These are phyloP conservation scores for Rhagium mordax DNA, from an alignment of 2,888 invertebrate genomes.

Conservation along the genomic window DNA sequence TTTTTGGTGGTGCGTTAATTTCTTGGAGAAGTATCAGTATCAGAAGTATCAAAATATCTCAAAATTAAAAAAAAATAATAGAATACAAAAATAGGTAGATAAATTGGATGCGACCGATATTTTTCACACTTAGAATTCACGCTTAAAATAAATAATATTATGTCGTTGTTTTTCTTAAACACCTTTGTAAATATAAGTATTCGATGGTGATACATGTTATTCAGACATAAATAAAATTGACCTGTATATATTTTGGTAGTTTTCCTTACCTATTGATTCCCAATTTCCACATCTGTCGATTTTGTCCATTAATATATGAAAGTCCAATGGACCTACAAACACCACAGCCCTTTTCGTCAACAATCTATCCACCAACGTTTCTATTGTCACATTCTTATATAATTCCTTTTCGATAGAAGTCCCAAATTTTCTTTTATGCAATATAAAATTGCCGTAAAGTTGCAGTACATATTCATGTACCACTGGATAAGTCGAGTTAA, in stretches of 20 bases:
- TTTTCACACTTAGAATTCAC: too few relatives aligned
- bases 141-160: too few relatives aligned
- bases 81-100: too few relatives aligned
- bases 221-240: neutral
- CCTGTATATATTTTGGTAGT: neutral
- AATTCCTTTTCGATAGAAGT: conserved; percentile 54
- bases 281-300: conserved; percentile 71
- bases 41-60: too few relatives aligned
- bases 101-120: too few relatives aligned
- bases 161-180: too few relatives aligned
- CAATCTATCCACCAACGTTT: conserved; percentile 72
- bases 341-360: conserved; percentile 72
- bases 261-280: conserved; percentile 65
- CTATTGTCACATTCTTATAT: conserved; percentile 67
- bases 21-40: too few relatives aligned
- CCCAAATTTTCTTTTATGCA: conserved; percentile 72
- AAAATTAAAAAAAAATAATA: too few relatives aligned
- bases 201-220: too few relatives aligned
- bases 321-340: conserved; percentile 65
- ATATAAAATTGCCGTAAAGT: conserved; percentile 77
- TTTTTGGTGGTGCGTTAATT: too few relatives aligned
- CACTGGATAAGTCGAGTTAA: conserved; percentile 78
- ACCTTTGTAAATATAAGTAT: too few relatives aligned
- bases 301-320: conserved; percentile 60
- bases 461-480: conserved; percentile 78